These are phyloP conservation scores for Villa cingulata DNA, from an alignment of 2,888 invertebrate genomes.

Conservation along the genomic window DNA sequence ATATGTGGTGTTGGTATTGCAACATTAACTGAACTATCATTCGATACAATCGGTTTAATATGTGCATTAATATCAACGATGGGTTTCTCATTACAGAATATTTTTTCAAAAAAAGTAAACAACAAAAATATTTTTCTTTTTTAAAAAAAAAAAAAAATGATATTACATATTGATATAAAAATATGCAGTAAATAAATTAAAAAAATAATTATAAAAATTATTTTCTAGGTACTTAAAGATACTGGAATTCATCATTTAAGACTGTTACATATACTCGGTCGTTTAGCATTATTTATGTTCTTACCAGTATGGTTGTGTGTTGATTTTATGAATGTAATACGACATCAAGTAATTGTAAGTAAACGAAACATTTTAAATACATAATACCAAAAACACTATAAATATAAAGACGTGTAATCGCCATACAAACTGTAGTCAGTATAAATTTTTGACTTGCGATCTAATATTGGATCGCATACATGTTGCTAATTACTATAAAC, in stretches of 20 bases:
- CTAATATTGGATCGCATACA: too few relatives aligned
- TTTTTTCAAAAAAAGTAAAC: constrained; percentile 82
- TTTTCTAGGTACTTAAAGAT: constrained; percentile 58
- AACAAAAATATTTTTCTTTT: background rate
- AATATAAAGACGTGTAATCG: too few relatives aligned
- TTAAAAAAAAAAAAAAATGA: background rate
- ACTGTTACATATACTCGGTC: constrained; percentile 64
- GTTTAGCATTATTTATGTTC: constrained; percentile 66
- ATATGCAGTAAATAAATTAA: background rate
- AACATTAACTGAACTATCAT: constrained; percentile 83
- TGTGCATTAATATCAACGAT: constrained; percentile 81
- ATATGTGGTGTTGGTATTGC: constrained; percentile 83
- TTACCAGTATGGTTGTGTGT: constrained; percentile 68
- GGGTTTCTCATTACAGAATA: constrained; percentile 86
- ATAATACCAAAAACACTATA: too few relatives aligned
- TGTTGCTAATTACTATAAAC: too few relatives aligned
- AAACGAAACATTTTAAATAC: too few relatives aligned
- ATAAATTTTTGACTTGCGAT: too few relatives aligned
- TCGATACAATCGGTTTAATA: constrained; percentile 69
- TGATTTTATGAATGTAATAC: constrained; percentile 49
- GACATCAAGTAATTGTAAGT: constrained; percentile 48
- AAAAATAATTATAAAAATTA: background rate
- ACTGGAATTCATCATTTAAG: constrained; percentile 82
- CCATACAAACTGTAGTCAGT: too few relatives aligned
- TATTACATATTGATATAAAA: too few relatives aligned